Evolutionary conservation across 1,140 invertebrate species (phyloP), one percentile per base, ranked within the genome.

Genomic region (Acyrthosiphon pisum): DNA sequence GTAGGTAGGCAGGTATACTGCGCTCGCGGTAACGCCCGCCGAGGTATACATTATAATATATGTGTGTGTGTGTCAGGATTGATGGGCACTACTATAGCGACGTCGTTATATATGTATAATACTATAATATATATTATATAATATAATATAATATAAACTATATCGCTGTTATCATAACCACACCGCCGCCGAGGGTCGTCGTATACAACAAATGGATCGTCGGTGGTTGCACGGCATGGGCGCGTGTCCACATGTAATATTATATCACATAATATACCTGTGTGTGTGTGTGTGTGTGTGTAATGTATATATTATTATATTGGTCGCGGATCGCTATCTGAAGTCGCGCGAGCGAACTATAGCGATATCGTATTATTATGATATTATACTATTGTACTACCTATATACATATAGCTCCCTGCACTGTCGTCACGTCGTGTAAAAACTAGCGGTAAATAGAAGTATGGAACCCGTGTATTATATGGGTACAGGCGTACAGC

Each of bases 161-260:
- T 87, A 87, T 87, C 84, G 30, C 60, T 46, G 86, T 88, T 88
- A 88, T 88, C 46, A 76, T 76, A 50, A 88, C 86, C 86, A 46
- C 86, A n/a, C 14, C 37, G 41, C 46, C 11, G 26, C 41, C 26
- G 84, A 76, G 60, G 60, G 60, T n/a, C 41, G 84, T 48, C 84
- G 26, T 20, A 37, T 14, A 48, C 44, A 88, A 88, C 50, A 88
- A 88, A 88, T 88, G 30, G 86, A 50, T 48, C 14, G 86, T 46
- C 41, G 37, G 83, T 84, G 83, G 37, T 41, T 76, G 30, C 60
- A 76, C 14, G 60, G 30, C n/a, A 18, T n/a, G 60, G 14, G 60
- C 60, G 8, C 60, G 60, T 76, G 30, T 76, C 60, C 18, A 18
- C 2, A 6, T 76, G 30, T 76, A 76, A 76, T n/a, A 76, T 76